Evolutionary conservation across 2,113 vertebrate species (phyloP), one percentile per base, ranked within the genome.

Genomic region (Rhinopithecus roxellana): DNA sequence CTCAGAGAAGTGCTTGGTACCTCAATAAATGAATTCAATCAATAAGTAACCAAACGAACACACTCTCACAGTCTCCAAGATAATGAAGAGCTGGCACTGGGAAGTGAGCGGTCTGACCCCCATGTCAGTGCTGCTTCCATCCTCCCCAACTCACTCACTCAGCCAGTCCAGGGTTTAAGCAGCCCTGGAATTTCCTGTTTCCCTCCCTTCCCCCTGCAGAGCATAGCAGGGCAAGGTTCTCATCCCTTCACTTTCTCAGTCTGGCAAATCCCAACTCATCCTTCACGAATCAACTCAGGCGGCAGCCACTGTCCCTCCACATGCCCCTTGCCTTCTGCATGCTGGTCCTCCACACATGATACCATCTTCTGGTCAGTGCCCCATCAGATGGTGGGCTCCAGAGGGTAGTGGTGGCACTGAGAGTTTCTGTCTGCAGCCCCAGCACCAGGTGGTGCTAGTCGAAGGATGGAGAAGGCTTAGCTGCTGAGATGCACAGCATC

Each of bases 171-270:
- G 82, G 52, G 86, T 52, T 81, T 72, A 70, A 79, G 84, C 70
- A 79, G 95, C 61, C 45, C 67, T 86, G 79, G 86, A 61, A 92
- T 80, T 80, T 86, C 79, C 35, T 87, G 77, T 82, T 52, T 79
- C 57, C 90, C 75, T 27, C 80, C 52, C 69, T 89, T 17, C 8
- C 35, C 69, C 72, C 86, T 35, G 11, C 4, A 25, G 38, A 72
- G 69, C 52, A 23, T 5, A 20, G 79, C 35, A 40, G 40, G 93
- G 52, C 83, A 70, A 90, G 70, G 38, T 27, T 93, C 69, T 64
- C 67, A 32, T 70, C 57, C 48, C 82, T 74, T 52, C 30, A 67
- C n/a, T 79, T 9, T 89, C 87, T 78, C 40, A 40, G 64, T 89
- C 82, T 74, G 72, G 79, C 74, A 86, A 81, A 35, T 59, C 74